Base-by-base conservation (phyloP, 2,797 vertebrate genomes). In the Danionella dracula region DNA sequence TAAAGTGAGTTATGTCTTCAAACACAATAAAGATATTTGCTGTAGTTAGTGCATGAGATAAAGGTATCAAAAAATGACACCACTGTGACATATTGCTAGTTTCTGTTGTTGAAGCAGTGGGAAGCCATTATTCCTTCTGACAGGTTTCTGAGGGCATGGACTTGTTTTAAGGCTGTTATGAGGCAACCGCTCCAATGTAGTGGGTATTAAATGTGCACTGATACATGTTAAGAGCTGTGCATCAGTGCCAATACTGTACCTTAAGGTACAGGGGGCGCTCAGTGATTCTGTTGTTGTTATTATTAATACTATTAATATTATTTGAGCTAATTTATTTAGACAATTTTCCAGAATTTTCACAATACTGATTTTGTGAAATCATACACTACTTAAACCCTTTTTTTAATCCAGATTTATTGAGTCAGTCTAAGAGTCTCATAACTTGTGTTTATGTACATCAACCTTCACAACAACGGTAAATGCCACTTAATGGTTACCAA, bases 111-210 rank as follows among this genome's bases (percentile, higher is more conserved):
- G 46, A 73, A 41, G 29, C 40, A 53, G 4, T 7, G n/a, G 46
- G 31, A 12, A 55, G 75, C 58, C 65, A 68, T 82, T 86, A 78
- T 51, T 77, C 74, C 55, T 64, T 57, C 21, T 74, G 79, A 67
- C 68, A 79, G 74, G 74, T 61, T 81, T 78, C 81, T 76, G 40
- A 67, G 77, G 78, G 73, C 76, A 75, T 78, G 67, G 64, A 78
- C 81, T 83, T 80, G 85, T 79, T 84, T 84, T 76, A 82, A 81
- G 77, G 73, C 53, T 80, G 77, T 61, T 77, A 78, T 85, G 78
- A 79, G 81, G 84, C 70, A 68, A 35, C 70, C 66, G 68, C 79
- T 77, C 68, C 82, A 65, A 20, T 74, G 66, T 68, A 76, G 68
- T 29, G 16, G 82, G 73, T 79, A 79, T 86, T 66, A 72, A 41